Base-by-base conservation (phyloP, 2,888 invertebrate species). In the Drosophila affinis region DNA sequence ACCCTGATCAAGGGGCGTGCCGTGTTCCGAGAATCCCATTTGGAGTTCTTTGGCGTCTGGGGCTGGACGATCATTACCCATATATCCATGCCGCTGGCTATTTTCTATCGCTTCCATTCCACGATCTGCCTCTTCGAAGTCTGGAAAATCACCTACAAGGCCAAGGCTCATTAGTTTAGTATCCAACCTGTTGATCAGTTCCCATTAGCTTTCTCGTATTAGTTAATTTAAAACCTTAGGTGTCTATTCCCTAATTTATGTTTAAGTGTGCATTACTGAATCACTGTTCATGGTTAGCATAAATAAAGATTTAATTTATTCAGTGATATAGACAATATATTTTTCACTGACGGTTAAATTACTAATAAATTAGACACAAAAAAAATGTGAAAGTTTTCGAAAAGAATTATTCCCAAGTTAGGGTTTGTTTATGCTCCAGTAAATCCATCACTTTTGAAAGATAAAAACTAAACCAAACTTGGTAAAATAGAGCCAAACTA, bases 31-130 rank as follows among this genome's bases (percentile, higher is more conserved):
- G 96, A 96, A 9, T 95, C 96, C 14, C 97, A 97, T 89, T 92
- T 97, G 62, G 92, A 95, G 57, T 97, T 97, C 92, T 97, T 96
- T 89, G 97, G 97, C 0, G 94, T 96, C 1, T 97, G 97, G 97
- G 96, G 96, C 3, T 98, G 97, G 97, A 97, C 97, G 0, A 96
- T 97, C 79, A 97, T 98, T 81, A 97, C 96, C 0, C 97, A 97
- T 90, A 95, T 97, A 0, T 96, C 97, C 0, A 97, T 97, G 95
- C 97, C 97, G 0, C 92, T 98, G 53, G 96, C 96, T 0, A 97
- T 97, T 81, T 97, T 97, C 92, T 98, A 97, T 92, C 93, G 98
- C 48, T 98, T 98, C 90, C 97, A 98, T 91, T 97, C 97, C 3
- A 97, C 97, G 0, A 97, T 98, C 80, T 98, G 98, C 91, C 94